phyloP scores from a whole-genome alignment of 2,888 invertebrate genomes.

The Lydus trimaculatus region DNA sequence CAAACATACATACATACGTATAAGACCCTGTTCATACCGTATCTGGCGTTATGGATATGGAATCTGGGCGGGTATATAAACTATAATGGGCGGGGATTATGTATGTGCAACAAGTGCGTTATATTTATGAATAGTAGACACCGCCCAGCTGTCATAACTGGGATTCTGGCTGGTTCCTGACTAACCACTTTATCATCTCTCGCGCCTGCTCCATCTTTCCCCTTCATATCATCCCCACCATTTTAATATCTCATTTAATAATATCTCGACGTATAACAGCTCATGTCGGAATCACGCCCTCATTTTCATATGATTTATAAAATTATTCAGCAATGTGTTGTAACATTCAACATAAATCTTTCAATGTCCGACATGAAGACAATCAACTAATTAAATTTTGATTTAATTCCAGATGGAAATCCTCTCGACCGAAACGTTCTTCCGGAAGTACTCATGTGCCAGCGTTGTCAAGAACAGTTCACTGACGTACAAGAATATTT shows the following conservation, averaged over 20 bases:
- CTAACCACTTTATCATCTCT: constrained; percentile 57
- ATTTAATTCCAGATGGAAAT: constrained; percentile 44
- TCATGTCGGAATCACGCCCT: constrained; percentile 48
- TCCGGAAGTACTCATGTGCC: constrained; percentile 66
- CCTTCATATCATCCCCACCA: constrained; percentile 51
- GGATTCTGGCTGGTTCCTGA: constrained; percentile 68
- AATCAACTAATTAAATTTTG: constrained; percentile 15
- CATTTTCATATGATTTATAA: constrained; percentile 9
- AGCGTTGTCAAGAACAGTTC: constrained; percentile 72
- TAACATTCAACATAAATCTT: not conserved
- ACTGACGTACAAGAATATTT: constrained; percentile 69
- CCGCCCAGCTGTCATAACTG: constrained; percentile 77
- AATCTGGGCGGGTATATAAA: constrained; percentile 54
- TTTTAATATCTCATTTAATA: constrained; percentile 61
- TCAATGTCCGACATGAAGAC: constrained; percentile 40
- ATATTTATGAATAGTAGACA: constrained; percentile 73
- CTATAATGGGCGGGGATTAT: constrained; percentile 67
- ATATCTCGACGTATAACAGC: constrained; percentile 61
- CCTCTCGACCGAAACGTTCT: constrained; percentile 46
- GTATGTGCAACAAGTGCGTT: constrained; percentile 70
- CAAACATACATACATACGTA: constrained; percentile 7
- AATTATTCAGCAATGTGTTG: not conserved
- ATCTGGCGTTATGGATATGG: constrained; percentile 56
- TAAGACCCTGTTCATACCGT: constrained; percentile 20
- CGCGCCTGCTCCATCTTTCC: constrained; percentile 58